A percentile compares a stretch with the other conserved stretches of the same genome.
phyloP scores from a whole-genome alignment of 2,113 vertebrate species.

The Lipophrys pholis region DNA sequence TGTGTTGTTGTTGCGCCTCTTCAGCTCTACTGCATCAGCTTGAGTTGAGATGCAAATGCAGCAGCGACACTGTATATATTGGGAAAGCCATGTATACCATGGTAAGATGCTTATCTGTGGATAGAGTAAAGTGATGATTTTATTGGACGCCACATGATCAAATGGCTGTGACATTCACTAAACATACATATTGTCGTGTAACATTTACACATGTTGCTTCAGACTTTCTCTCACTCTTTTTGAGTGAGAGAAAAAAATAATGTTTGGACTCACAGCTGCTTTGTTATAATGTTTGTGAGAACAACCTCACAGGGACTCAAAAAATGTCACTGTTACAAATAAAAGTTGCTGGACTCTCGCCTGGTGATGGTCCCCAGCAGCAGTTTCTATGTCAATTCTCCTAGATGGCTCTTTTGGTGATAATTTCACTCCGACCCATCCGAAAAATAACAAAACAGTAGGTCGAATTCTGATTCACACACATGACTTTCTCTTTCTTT shows the following conservation, averaged over 20 bases:
- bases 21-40: conserved; percentile 40
- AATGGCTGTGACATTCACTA: too few relatives aligned
- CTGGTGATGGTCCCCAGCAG: conserved; percentile 25
- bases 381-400: conserved; percentile 35
- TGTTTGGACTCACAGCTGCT: not conserved
- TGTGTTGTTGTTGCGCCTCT: conserved; percentile 72
- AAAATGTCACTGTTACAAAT: conserved; percentile 28
- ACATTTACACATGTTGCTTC: not conserved
- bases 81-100: conserved; percentile 2
- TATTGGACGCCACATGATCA: not conserved
- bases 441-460: conserved; percentile 26
- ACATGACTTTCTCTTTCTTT: not conserved
- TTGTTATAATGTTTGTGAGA: conserved; percentile 26
- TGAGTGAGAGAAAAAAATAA: not conserved
- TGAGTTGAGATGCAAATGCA: conserved; percentile 44
- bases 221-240: not conserved
- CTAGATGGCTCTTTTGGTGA: conserved; percentile 7
- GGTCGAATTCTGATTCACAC: conserved; percentile 15
- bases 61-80: conserved; percentile 15
- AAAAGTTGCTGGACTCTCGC: conserved; percentile 17
- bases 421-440: conserved; percentile 24
- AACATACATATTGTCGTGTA: not conserved
- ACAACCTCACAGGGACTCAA: not conserved
- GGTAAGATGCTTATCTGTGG: conserved; percentile 37
- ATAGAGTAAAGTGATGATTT: conserved; percentile 4